These are phyloP conservation scores for Eidolon helvum DNA, from an alignment of 2,113 vertebrate species.

Conservation along the genomic window DNA sequence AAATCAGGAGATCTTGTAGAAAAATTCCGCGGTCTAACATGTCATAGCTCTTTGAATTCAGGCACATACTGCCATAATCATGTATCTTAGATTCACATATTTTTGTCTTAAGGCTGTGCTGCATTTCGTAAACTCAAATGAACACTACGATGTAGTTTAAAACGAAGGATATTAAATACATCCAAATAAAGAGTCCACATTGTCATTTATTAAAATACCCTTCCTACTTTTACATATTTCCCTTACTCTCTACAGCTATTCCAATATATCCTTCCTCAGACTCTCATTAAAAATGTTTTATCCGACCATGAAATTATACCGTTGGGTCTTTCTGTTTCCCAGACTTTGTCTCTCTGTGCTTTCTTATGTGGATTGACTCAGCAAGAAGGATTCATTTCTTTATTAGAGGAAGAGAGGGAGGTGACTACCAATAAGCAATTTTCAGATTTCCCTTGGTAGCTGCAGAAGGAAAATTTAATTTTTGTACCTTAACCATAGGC, in stretches of 20 bases:
- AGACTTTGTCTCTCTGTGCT: not conserved
- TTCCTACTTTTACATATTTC: not conserved
- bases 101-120: not conserved
- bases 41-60: not conserved
- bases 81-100: not conserved
- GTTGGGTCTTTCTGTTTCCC: not conserved
- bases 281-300: not conserved
- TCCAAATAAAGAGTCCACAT: not conserved
- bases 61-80: not conserved
- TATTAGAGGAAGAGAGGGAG: not conserved
- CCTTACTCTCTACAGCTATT: not conserved
- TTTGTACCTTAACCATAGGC: not conserved
- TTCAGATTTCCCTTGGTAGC: not conserved
- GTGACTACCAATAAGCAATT: not conserved
- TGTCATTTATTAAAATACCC: not conserved
- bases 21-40: not conserved
- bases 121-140: not conserved
- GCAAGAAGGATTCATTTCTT: not conserved
- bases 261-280: not conserved
- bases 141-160: too few relatives aligned
- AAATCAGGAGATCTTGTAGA: accelerated
- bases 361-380: not conserved
- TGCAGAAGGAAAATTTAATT: not conserved
- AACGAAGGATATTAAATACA: too few relatives aligned
- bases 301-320: not conserved